A percentile compares a stretch with the other conserved stretches of the same genome.
Conservation (phyloP, 2,888 invertebrate species). For the Syrphus vitripennis region DNA sequence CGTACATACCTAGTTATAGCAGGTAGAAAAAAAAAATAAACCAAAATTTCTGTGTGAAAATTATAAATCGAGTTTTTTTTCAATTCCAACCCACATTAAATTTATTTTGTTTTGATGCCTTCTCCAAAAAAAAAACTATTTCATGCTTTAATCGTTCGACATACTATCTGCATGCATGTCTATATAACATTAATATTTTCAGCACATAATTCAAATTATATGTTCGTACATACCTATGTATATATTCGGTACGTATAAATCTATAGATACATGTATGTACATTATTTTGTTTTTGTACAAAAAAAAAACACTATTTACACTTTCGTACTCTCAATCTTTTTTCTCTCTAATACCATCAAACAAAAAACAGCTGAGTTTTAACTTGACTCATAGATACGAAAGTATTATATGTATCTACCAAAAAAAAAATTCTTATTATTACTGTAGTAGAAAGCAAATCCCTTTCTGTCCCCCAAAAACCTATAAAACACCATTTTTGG, state of each 20-base stretch:
- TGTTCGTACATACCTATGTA: background rate
- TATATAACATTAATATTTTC: background rate
- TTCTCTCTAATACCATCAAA: slow-evolving; percentile 1
- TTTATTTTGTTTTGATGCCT: slow-evolving; percentile 36
- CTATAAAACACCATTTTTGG: background rate
- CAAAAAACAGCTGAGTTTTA: slow-evolving; percentile 29
- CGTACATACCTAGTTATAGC: too few species aligned
- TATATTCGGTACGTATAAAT: background rate
- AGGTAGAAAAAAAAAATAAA: too few species aligned
- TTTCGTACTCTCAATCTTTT: background rate
- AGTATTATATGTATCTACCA: background rate
- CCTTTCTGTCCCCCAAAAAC: background rate
- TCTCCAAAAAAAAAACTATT: background rate
- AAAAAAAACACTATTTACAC: slow-evolving; percentile 17
- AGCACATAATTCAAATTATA: background rate
- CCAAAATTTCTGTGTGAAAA: slow-evolving; percentile 1
- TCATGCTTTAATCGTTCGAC: background rate
- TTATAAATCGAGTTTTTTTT: background rate
- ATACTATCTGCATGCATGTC: background rate
- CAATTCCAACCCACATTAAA: background rate
- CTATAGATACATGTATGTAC: background rate
- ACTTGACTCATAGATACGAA: background rate
- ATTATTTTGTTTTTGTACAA: background rate
- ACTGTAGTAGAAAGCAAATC: background rate
- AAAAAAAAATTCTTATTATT: slow-evolving; percentile 7